These are phyloP conservation scores for Morinoia aosen DNA, from an alignment of 2,888 invertebrate genomes.

Conservation along the genomic window DNA sequence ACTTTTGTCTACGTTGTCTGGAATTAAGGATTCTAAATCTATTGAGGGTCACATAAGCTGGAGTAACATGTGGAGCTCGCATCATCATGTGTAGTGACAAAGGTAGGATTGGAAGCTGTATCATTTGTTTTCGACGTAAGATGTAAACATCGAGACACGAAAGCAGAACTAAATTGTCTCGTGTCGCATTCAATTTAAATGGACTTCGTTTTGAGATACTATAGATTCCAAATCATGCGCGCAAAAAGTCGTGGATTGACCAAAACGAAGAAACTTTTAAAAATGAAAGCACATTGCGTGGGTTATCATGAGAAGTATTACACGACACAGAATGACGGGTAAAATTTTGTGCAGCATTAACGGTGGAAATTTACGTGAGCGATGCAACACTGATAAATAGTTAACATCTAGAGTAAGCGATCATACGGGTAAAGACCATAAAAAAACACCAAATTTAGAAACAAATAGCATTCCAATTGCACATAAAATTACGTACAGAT, in stretches of 20 bases:
- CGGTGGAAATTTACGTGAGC: neutral
- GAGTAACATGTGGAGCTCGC: neutral
- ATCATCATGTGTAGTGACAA: neutral
- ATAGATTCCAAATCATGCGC: neutral
- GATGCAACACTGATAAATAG: neutral
- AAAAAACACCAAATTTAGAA: neutral
- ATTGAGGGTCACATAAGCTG: neutral
- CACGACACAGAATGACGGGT: neutral
- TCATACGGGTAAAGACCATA: neutral
- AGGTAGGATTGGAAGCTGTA: neutral
- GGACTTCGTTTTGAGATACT: neutral
- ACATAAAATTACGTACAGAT: neutral
- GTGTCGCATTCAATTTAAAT: neutral
- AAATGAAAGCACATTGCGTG: neutral
- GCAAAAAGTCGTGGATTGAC: neutral
- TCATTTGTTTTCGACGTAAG: neutral
- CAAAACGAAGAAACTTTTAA: neutral
- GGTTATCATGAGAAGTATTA: neutral
- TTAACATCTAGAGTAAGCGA: neutral
- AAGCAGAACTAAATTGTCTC: neutral
- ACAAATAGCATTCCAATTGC: neutral
- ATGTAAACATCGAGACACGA: neutral
- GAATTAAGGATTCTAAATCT: neutral
- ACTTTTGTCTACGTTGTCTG: neutral
- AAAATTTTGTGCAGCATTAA: neutral